Conservation (phyloP, 2,113 vertebrate genomes). For the Scomber colias region DNA sequence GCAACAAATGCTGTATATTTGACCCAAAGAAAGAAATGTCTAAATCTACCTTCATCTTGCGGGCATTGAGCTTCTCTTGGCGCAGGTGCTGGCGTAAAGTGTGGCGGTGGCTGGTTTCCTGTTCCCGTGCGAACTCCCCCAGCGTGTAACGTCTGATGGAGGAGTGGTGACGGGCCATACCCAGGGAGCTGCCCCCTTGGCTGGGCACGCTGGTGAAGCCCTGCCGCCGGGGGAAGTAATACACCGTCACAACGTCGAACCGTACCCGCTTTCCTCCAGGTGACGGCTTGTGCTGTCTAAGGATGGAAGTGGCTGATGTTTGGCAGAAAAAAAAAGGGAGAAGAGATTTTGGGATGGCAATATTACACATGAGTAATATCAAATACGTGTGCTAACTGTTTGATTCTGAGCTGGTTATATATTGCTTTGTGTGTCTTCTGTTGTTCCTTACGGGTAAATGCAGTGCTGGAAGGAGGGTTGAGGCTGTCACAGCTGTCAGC, state of each 20-base stretch:
- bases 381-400: background rate
- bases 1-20: too few relatives aligned
- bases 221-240: constrained; percentile 96
- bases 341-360: background rate
- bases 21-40: too few relatives aligned
- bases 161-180: constrained; percentile 95
- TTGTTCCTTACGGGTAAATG: constrained; percentile 90
- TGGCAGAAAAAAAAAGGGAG: background rate
- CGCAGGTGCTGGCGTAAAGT: constrained; percentile 93
- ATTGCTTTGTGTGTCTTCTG: constrained; percentile 4
- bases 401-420: background rate
- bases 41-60: constrained; percentile 92
- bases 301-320: constrained; percentile 93
- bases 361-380: background rate
- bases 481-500: constrained; percentile 98
- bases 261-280: constrained; percentile 90
- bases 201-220: constrained; percentile 99
- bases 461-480: constrained; percentile 89
- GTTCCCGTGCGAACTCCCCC: constrained; percentile 96
- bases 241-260: constrained; percentile 96
- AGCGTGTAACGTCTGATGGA: constrained; percentile 94
- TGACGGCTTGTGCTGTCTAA: constrained; percentile 90
- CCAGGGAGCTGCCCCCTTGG: constrained; percentile 97
- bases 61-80: constrained; percentile 95
- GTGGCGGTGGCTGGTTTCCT: constrained; percentile 93